phyloP scores from a whole-genome alignment of 2,797 vertebrate genomes.

The Antrozous pallidus region DNA sequence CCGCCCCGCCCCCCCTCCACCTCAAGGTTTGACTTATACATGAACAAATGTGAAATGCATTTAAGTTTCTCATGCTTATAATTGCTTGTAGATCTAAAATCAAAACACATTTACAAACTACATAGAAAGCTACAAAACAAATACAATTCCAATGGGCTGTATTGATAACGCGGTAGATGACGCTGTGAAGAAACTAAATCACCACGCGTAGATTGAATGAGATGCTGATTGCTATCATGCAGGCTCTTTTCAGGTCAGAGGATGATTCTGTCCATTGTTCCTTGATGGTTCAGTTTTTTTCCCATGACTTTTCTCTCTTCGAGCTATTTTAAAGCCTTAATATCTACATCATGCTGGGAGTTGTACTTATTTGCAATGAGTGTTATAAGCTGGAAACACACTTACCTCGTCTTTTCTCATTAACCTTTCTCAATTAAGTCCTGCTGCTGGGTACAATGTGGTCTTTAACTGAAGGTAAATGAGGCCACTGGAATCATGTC shows the following conservation, averaged over 20 bases:
- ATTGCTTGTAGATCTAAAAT: neutral
- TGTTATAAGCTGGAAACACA: neutral
- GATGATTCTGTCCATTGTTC: neutral
- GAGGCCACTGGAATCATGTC: no score
- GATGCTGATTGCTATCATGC: neutral
- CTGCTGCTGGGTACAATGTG: neutral
- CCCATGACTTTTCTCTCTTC: neutral
- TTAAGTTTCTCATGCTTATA: neutral
- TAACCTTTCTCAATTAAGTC: neutral
- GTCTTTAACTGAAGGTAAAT: neutral
- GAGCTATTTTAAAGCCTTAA: neutral
- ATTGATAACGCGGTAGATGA: neutral
- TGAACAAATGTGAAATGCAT: neutral
- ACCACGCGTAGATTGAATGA: neutral
- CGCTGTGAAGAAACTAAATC: neutral
- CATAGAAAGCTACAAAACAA: neutral
- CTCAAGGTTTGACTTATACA: neutral
- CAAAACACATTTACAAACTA: neutral
- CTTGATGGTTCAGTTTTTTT: neutral
- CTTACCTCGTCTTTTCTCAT: neutral
- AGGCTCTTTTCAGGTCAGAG: neutral
- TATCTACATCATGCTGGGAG: neutral
- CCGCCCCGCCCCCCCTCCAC: accelerated
- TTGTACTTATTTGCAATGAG: neutral
- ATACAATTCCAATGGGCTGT: neutral